Conservation (phyloP, 2,888 invertebrate species). For the Prenolepis imparis region DNA sequence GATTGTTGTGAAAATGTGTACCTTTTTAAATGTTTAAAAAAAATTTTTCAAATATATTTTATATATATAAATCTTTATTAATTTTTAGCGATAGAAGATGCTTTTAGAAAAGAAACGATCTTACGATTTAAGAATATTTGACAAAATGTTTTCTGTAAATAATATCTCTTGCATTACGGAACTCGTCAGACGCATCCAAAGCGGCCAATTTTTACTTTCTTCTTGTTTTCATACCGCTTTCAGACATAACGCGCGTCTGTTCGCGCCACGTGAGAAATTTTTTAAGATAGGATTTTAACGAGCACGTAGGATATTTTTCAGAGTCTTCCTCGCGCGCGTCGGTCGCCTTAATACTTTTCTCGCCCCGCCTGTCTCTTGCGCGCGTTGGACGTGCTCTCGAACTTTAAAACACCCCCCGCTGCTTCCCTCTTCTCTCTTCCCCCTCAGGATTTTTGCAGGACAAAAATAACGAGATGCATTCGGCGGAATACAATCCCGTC, state of each 20-base stretch:
- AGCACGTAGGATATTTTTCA: slow-evolving; percentile 50
- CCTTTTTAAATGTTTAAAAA: neutral
- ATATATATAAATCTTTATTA: neutral
- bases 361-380: slow-evolving; percentile 20
- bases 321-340: slow-evolving; percentile 29
- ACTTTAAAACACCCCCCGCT: slow-evolving; percentile 38
- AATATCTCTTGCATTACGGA: neutral
- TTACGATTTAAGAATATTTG: neutral
- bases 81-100: too few species aligned
- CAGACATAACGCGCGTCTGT: slow-evolving; percentile 29
- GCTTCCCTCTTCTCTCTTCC: slow-evolving; percentile 44
- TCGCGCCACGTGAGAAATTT: slow-evolving; percentile 49
- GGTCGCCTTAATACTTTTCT: slow-evolving; percentile 46
- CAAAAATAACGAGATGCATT: slow-evolving; percentile 72
- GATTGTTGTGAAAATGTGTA: neutral
- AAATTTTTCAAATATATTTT: neutral
- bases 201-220: slow-evolving; percentile 35
- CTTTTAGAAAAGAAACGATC: neutral
- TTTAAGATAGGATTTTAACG: slow-evolving; percentile 54
- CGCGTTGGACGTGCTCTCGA: slow-evolving; percentile 42
- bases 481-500: slow-evolving; percentile 47
- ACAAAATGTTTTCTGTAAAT: neutral
- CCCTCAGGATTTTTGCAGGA: slow-evolving; percentile 7
- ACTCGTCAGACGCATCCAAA: slow-evolving; percentile 32
- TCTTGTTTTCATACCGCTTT: neutral